Conservation (phyloP, 2,797 vertebrate species). For the Hypotaenidia philippensis region DNA sequence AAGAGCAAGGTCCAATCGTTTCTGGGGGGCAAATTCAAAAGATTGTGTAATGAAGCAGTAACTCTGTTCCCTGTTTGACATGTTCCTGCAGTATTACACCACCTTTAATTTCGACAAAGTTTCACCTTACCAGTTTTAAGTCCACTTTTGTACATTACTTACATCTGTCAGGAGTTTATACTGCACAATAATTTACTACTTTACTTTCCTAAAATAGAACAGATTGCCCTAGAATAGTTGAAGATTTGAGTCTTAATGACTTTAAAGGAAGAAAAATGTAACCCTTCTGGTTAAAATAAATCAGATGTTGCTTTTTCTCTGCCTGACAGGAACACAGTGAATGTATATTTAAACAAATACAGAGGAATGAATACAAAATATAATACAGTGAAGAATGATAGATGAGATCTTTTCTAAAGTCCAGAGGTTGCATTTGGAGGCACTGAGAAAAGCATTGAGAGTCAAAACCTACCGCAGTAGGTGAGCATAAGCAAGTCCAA, state of each 20-base stretch:
- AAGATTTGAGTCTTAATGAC: background rate
- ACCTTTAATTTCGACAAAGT: background rate
- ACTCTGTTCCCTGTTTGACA: background rate
- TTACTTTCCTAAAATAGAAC: slow-evolving; percentile 35
- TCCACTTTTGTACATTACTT: background rate
- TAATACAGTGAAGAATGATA: background rate
- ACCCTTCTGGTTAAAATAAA: background rate
- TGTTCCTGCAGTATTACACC: background rate
- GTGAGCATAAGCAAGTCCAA: background rate
- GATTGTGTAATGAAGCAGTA: background rate
- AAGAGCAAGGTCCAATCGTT: background rate
- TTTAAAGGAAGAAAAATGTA: slow-evolving; percentile 43
- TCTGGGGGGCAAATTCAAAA: background rate
- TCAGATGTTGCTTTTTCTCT: background rate
- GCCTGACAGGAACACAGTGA: background rate
- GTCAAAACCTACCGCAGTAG: background rate
- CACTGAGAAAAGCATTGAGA: background rate
- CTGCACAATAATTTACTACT: background rate
- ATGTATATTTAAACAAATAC: background rate
- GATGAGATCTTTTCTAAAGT: background rate
- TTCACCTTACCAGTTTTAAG: background rate
- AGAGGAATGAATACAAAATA: background rate
- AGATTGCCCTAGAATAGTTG: background rate
- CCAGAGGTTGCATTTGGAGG: background rate
- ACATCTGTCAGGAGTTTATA: slow-evolving; percentile 1